Percentiles rank a stretch among this genome's conserved stretches.
Evolutionary conservation across 2,797 vertebrate genomes (phyloP).

Genomic region (Parambassis ranga): DNA sequence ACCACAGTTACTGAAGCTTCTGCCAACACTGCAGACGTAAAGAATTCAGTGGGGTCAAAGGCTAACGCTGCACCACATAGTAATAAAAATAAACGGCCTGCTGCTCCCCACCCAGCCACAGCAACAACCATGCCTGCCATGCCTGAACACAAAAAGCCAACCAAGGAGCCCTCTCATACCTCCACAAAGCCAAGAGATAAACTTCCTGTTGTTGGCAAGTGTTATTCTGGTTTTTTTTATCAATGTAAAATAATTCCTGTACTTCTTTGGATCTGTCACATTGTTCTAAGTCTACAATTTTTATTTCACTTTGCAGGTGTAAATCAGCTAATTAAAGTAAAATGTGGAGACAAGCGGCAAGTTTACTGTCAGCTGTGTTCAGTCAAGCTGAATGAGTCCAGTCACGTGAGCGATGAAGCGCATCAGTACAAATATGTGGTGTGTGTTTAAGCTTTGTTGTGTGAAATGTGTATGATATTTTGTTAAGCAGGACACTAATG

Average conservation of each 20-base stretch:
- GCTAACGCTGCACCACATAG: neutral
- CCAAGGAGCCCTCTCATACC: neutral
- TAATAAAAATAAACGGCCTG: neutral
- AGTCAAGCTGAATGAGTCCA: neutral
- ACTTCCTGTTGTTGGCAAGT: slow-evolving; percentile 45
- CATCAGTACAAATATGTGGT: slow-evolving; percentile 64
- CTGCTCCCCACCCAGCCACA: neutral
- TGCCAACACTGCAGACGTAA: neutral
- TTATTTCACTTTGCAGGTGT: slow-evolving; percentile 35
- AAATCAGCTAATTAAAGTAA: slow-evolving; percentile 33
- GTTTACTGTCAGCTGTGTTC: slow-evolving; percentile 65
- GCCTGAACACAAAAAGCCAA: neutral
- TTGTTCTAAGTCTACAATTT: neutral
- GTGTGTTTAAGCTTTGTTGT: neutral
- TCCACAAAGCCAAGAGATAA: neutral
- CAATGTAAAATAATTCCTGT: neutral
- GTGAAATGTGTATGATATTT: neutral
- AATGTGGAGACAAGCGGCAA: slow-evolving; percentile 23
- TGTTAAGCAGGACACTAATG: neutral
- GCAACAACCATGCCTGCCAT: neutral
- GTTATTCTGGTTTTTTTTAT: neutral
- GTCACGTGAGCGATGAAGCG: fast-evolving
- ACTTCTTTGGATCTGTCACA: no score
- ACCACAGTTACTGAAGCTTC: neutral
- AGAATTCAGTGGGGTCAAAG: neutral